Evolutionary conservation across 2,113 vertebrate species (phyloP).

Genomic region (Zootoca vivipara): DNA sequence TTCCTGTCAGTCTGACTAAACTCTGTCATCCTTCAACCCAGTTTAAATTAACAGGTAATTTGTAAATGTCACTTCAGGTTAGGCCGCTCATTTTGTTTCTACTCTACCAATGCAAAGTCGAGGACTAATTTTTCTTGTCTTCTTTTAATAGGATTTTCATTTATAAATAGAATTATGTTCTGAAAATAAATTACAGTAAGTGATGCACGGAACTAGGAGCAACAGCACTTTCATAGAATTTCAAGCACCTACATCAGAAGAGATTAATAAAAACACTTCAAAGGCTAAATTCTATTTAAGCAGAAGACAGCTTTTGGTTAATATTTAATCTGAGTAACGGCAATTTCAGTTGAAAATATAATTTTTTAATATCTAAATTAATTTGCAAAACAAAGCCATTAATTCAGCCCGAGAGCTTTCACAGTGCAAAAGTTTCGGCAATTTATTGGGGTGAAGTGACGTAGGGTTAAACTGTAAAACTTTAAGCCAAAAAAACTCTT

Average conservation of each 20-base stretch:
- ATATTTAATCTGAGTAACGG: slow-evolving; percentile 91
- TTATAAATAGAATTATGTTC: slow-evolving; percentile 99
- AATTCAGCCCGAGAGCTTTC: slow-evolving; percentile 84
- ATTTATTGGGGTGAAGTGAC: slow-evolving; percentile 78
- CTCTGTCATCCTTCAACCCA: slow-evolving; percentile 98
- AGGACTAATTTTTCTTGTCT: slow-evolving; percentile 98
- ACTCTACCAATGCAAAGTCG: slow-evolving; percentile 92
- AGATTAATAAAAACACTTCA: slow-evolving; percentile 93
- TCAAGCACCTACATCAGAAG: slow-evolving; percentile 84
- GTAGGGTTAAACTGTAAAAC: slow-evolving; percentile 74
- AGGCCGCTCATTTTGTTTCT: slow-evolving; percentile 98
- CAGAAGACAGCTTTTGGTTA: slow-evolving; percentile 86
- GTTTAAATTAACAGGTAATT: slow-evolving; percentile 99
- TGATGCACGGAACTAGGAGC: slow-evolving; percentile 87
- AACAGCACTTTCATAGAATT: slow-evolving; percentile 83
- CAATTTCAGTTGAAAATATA: slow-evolving; percentile 92
- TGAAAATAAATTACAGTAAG: slow-evolving; percentile 98
- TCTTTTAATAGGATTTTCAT: slow-evolving; percentile 98
- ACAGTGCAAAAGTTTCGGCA: slow-evolving; percentile 82
- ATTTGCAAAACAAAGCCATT: slow-evolving; percentile 90
- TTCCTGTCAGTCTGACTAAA: slow-evolving; percentile 96
- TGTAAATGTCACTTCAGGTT: slow-evolving; percentile 99
- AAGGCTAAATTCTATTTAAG: slow-evolving; percentile 89
- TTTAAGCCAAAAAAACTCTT: slow-evolving; percentile 68
- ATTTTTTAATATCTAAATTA: slow-evolving; percentile 92